Conservation (phyloP, 2,797 vertebrate genomes). For the Galaxias olidus region DNA sequence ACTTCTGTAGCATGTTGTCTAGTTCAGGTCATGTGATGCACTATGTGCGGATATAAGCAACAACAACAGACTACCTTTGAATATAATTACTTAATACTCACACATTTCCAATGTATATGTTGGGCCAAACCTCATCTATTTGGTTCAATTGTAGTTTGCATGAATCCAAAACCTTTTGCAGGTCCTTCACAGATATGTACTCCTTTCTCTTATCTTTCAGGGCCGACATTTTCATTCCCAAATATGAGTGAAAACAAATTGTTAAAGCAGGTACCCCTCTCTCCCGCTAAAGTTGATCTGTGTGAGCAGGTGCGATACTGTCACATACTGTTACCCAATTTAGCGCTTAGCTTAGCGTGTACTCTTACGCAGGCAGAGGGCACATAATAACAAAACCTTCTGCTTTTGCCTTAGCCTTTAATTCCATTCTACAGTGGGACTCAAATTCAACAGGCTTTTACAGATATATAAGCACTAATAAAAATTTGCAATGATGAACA, state of each 20-base stretch:
- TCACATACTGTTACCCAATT: conserved; percentile 69
- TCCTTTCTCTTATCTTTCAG: conserved; percentile 62
- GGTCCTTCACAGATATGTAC: conserved; percentile 77
- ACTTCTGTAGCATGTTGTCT: too few species aligned
- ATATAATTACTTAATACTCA: conserved; percentile 74
- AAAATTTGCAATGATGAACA: conserved; percentile 50
- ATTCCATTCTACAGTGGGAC: conserved; percentile 14
- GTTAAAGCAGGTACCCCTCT: conserved; percentile 43
- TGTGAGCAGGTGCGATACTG: conserved; percentile 73
- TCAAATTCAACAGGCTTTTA: conserved; percentile 53
- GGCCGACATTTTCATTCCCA: conserved; percentile 61
- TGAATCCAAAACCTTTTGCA: conserved; percentile 78
- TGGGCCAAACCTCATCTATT: conserved; percentile 81
- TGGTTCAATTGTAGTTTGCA: conserved; percentile 78
- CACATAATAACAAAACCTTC: conserved; percentile 54
- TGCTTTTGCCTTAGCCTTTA: conserved; percentile 12
- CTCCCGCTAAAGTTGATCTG: conserved; percentile 59
- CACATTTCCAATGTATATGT: conserved; percentile 79
- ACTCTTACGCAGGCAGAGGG: conserved; percentile 58
- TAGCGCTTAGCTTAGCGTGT: conserved; percentile 69
- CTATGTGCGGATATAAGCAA: too few species aligned
- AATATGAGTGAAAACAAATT: conserved; percentile 8
- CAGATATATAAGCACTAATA: conserved; percentile 54
- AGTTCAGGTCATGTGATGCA: too few species aligned
- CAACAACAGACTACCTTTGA: conserved; percentile 82